Evolutionary conservation across 2,113 vertebrate species (phyloP).

Genomic region (Canis aureus): DNA sequence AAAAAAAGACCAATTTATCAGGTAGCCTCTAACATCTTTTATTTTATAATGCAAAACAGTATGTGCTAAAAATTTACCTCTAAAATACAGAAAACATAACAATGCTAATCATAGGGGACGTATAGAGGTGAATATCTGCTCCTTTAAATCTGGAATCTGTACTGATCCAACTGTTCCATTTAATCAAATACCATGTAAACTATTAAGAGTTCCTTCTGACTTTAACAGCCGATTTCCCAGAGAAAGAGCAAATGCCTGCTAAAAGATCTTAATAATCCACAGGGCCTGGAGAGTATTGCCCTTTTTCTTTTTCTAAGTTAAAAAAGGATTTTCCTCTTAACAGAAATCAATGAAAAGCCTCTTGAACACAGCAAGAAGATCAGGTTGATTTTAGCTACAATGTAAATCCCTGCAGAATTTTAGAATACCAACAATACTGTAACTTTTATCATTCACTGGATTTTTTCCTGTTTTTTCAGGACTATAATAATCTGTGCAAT

Average conservation of each 20-base stretch:
- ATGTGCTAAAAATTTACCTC: background rate
- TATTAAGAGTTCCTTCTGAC: constrained; percentile 81
- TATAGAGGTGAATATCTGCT: constrained; percentile 70
- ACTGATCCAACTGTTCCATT: constrained; percentile 83
- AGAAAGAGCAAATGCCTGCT: constrained; percentile 86
- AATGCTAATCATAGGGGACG: constrained; percentile 62
- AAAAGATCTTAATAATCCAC: constrained; percentile 87
- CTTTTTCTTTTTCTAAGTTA: constrained; percentile 72
- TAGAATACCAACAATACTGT: constrained; percentile 73
- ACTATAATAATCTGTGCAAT: constrained; percentile 63
- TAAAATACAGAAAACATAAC: constrained; percentile 36
- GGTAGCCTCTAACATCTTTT: constrained; percentile 42
- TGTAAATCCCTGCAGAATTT: constrained; percentile 65
- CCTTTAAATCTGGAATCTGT: constrained; percentile 83
- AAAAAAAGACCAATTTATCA: background rate
- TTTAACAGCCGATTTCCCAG: constrained; percentile 84
- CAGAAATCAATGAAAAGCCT: constrained; percentile 86
- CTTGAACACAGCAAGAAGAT: constrained; percentile 84
- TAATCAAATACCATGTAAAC: constrained; percentile 84
- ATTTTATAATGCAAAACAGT: constrained; percentile 31
- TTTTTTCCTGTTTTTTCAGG: constrained; percentile 75
- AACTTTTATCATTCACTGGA: constrained; percentile 65
- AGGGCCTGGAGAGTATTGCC: constrained; percentile 77
- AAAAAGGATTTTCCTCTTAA: constrained; percentile 83
- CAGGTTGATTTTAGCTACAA: constrained; percentile 77